Conservation (phyloP, 2,888 invertebrate species). For the Caenorhabditis parvicauda region DNA sequence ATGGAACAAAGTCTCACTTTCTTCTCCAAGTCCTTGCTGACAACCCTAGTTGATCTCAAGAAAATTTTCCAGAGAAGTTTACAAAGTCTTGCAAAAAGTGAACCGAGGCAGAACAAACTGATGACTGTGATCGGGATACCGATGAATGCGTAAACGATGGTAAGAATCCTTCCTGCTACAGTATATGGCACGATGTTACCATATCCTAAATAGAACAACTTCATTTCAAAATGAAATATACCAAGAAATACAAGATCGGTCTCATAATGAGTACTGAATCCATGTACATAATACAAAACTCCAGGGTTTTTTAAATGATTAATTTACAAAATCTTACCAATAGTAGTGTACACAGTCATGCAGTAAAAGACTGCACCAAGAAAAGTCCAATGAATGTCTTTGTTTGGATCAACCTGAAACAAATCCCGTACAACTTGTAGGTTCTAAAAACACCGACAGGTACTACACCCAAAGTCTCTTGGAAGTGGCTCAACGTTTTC, state of each 20-base stretch:
- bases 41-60: slow-evolving; percentile 34
- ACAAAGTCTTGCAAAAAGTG: slow-evolving; percentile 49
- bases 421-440: background rate
- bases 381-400: slow-evolving; percentile 47
- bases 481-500: slow-evolving; percentile 40
- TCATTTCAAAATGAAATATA: slow-evolving; percentile 3
- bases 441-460: slow-evolving; percentile 3
- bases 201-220: slow-evolving; percentile 39
- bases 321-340: slow-evolving; percentile 66
- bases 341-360: slow-evolving; percentile 61
- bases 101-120: slow-evolving; percentile 51
- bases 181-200: slow-evolving; percentile 58
- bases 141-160: slow-evolving; percentile 56
- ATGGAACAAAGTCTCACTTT: slow-evolving; percentile 34
- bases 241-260: too few species aligned
- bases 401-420: slow-evolving; percentile 33
- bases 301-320: background rate
- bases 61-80: slow-evolving; percentile 41
- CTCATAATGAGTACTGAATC: too few species aligned
- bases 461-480: slow-evolving; percentile 46
- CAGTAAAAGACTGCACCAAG: slow-evolving; percentile 56
- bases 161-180: slow-evolving; percentile 48
- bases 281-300: too few species aligned
- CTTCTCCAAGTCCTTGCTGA: slow-evolving; percentile 52
- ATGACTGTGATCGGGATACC: slow-evolving; percentile 60